Evolutionary conservation across 2,113 vertebrate genomes (phyloP), one percentile per base, ranked within the genome.

Genomic region (Alligator sinensis): DNA sequence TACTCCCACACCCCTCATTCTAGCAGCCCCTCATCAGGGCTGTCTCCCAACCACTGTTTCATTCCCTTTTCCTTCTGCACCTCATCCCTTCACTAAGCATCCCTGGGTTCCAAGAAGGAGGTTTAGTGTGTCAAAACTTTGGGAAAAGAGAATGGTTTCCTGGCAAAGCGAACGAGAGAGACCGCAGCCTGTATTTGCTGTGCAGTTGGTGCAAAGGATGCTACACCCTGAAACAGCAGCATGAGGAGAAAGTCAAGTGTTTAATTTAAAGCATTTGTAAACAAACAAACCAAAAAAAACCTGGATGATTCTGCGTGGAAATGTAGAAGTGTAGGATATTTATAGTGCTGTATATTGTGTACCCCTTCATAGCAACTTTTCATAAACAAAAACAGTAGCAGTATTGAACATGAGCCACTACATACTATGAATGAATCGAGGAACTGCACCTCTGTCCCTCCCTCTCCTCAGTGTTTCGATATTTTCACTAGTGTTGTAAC

Each of bases 11-110:
- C 62, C 18, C 7, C 4, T 47, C 47, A 47, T 47, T 38, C 30
- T 4, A 47, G 47, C 19, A 34, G 68, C 68, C 55, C 75, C 22
- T 15, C 19, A 18, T 60, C 57, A 21, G 9, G 15, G 66, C 25
- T 58, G 25, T 10, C 47, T 2, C 24, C 7, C 4, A 3, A 1
- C 34, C 11, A 10, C 59, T n/a, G 24, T 14, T 30, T 18, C 61
- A 17, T n/a, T 74, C 59, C 1, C 76, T 9, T 55, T 10, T 30
- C 10, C 3, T 24, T 58, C 54, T 3, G 0, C 25, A 7, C 14
- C 81, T 28, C 60, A 12, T 75, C 8, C n/a, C 16, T 16, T 1
- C 3, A 5, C 24, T 15, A 2, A 24, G 3, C 9, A 18, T 55
- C 10, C 19, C 38, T n/a, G 12, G 18, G 61, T 34, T 25, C 4